Evolutionary conservation across 2,888 invertebrate species (phyloP).

Genomic region (Cordylochernes scorpioides): DNA sequence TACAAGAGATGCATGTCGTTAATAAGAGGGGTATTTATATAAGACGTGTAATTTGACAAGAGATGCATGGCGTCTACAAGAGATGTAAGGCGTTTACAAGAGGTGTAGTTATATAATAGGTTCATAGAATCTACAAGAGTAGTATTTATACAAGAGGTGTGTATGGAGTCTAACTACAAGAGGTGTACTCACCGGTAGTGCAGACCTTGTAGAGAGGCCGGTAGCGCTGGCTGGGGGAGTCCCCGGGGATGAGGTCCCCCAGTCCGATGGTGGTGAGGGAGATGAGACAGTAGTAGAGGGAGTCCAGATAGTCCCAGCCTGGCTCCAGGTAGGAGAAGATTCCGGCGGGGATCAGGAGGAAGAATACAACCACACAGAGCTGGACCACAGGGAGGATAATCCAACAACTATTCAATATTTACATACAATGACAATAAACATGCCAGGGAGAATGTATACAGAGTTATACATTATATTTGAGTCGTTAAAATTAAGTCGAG

Average conservation of each 20-base stretch:
- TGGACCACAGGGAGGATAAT: too few relatives aligned
- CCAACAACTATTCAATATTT: too few relatives aligned
- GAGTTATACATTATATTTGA: too few relatives aligned
- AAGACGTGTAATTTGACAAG: too few relatives aligned
- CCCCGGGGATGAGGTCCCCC: slow-evolving; percentile 62
- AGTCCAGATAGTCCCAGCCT: slow-evolving; percentile 56
- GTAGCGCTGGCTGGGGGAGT: slow-evolving; percentile 42
- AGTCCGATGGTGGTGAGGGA: slow-evolving; percentile 65
- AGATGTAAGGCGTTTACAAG: background rate
- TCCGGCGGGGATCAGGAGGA: slow-evolving; percentile 36
- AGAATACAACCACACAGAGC: slow-evolving; percentile 8
- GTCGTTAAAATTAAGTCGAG: too few relatives aligned
- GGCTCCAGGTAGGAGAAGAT: slow-evolving; percentile 41
- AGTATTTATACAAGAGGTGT: background rate
- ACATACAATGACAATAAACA: too few relatives aligned
- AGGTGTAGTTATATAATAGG: background rate
- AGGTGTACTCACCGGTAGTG: slow-evolving; percentile 44
- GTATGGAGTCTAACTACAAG: too few relatives aligned
- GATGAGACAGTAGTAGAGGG: slow-evolving; percentile 70
- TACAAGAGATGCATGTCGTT: too few relatives aligned
- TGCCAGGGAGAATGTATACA: too few relatives aligned
- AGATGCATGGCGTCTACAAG: too few relatives aligned
- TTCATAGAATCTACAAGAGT: background rate
- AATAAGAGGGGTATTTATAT: too few relatives aligned
- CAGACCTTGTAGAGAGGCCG: slow-evolving; percentile 53